These are phyloP conservation scores for human DNA, from an alignment of 2,113 vertebrate species.

Conservation along the genomic window GRCh38 chr11:82610501-82611000, in stretches of 20 bases:
- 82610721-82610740: slow-evolving; percentile 58
- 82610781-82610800: slow-evolving; percentile 80
- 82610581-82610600: slow-evolving; percentile 18
- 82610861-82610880: slow-evolving; percentile 75
- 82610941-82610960: slow-evolving; percentile 46
- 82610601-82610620: background rate
- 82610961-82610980: slow-evolving; percentile 7
- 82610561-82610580: background rate
- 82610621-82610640: background rate
- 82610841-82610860: slow-evolving; percentile 82
- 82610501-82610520: slow-evolving; percentile 27
- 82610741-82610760: slow-evolving; percentile 40
- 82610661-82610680: slow-evolving; percentile 66
- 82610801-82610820: slow-evolving; percentile 75
- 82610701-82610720: slow-evolving; percentile 75
- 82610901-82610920: slow-evolving; percentile 73
- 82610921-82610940: slow-evolving; percentile 70
- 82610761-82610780: slow-evolving; percentile 55
- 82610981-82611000: slow-evolving; percentile 12
- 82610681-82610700: slow-evolving; percentile 67
- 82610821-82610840: slow-evolving; percentile 78
- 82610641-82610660: background rate
- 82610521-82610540: slow-evolving; percentile 43
- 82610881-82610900: slow-evolving; percentile 71
- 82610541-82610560: slow-evolving; percentile 49